A percentile compares a stretch with the other conserved stretches of the same genome.
These are phyloP conservation scores for Monoplex corrugatus DNA, from an alignment of 2,888 invertebrate species.

Conservation along the genomic window DNA sequence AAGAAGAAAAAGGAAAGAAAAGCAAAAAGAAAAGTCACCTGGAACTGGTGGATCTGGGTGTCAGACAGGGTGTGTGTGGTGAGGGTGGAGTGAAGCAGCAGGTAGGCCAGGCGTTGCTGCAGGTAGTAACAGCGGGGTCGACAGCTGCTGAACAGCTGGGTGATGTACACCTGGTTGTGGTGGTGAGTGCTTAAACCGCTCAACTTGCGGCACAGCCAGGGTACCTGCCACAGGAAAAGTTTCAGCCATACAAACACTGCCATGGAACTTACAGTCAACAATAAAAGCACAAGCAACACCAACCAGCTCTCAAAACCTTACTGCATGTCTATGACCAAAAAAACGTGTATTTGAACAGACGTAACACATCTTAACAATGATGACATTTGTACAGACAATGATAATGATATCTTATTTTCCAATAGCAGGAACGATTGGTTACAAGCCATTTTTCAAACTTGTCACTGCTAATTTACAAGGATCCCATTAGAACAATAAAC, in stretches of 20 bases:
- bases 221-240: slow-evolving; percentile 55
- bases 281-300: too few relatives aligned
- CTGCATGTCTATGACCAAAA: not conserved
- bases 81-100: slow-evolving; percentile 53
- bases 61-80: not conserved
- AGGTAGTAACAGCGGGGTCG: slow-evolving; percentile 60
- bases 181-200: slow-evolving; percentile 63
- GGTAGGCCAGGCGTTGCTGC: slow-evolving; percentile 61
- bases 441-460: too few relatives aligned
- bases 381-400: too few relatives aligned
- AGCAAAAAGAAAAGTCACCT: too few relatives aligned
- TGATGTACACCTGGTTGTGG: slow-evolving; percentile 65
- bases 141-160: slow-evolving; percentile 57
- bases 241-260: not conserved
- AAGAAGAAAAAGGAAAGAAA: too few relatives aligned
- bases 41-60: not conserved
- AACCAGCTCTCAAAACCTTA: too few relatives aligned
- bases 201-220: slow-evolving; percentile 59
- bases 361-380: too few relatives aligned
- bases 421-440: too few relatives aligned
- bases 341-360: not conserved
- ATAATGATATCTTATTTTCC: too few relatives aligned
- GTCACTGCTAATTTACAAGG: too few relatives aligned
- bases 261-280: too few relatives aligned
- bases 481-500: too few relatives aligned